These are phyloP conservation scores for Chondrosia reniformis DNA, from an alignment of 37 sponge, comb jelly and placozoan species.

Conservation along the genomic window DNA sequence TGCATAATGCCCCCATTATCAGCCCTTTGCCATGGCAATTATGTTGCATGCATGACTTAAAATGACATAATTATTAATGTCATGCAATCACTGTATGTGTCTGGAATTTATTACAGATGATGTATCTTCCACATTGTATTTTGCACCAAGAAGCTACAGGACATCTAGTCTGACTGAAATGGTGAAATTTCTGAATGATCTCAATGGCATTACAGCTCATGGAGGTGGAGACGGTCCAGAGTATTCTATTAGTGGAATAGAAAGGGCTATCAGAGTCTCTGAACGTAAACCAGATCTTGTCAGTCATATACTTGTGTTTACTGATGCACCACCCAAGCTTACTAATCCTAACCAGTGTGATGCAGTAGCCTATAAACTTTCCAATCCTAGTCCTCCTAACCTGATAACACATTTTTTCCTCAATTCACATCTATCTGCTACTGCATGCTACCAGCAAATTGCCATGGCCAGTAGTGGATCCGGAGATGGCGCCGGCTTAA, in stretches of 20 bases:
- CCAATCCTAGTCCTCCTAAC: not conserved
- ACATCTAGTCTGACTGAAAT: not conserved
- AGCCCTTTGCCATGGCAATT: no score
- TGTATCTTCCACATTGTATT: not conserved
- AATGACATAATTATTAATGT: not conserved
- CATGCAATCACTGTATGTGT: not conserved
- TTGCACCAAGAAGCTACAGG: not conserved
- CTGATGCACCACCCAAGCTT: constrained; percentile 17
- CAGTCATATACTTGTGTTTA: constrained; percentile 1
- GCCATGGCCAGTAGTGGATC: no score
- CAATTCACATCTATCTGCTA: not conserved
- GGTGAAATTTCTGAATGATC: not conserved
- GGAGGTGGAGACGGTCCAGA: constrained; percentile 12
- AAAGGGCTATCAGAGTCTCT: not conserved
- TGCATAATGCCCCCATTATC: no score
- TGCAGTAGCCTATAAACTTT: not conserved
- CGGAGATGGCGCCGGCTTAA: no score
- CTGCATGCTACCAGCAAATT: no score
- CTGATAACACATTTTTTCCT: not conserved
- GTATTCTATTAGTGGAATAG: not conserved
- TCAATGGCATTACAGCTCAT: not conserved
- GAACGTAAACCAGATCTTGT: not conserved
- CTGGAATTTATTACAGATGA: not conserved
- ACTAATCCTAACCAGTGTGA: not conserved
- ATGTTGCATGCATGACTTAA: not conserved